Evolutionary conservation across 1,140 invertebrate genomes (phyloP).

Genomic region (Choristoneura fumiferana): DNA sequence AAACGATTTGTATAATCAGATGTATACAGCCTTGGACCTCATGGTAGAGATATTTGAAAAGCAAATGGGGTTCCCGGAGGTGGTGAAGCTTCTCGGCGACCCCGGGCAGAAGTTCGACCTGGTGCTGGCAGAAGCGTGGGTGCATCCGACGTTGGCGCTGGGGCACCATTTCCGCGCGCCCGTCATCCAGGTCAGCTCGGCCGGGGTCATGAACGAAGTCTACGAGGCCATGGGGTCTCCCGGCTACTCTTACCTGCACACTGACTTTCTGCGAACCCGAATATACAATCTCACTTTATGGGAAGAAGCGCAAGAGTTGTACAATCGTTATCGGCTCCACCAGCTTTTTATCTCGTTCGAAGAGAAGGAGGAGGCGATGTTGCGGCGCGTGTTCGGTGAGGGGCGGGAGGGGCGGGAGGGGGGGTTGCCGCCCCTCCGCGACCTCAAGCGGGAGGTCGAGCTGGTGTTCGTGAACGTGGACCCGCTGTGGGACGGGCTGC

Average conservation of each 20-base stretch:
- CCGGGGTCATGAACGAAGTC: neutral
- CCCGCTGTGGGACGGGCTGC: neutral
- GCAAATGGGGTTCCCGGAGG: too few relatives aligned
- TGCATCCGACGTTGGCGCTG: neutral
- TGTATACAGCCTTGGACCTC: conserved; percentile 14
- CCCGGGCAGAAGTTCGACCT: conserved; percentile 19
- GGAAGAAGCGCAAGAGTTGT: conserved; percentile 1
- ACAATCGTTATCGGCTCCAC: neutral
- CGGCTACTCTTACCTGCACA: neutral
- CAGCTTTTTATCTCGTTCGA: neutral
- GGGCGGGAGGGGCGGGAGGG: too few relatives aligned
- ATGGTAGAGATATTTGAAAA: neutral
- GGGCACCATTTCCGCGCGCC: conserved; percentile 4
- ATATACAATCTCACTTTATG: conserved; percentile 10
- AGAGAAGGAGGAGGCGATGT: neutral
- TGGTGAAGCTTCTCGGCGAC: too few relatives aligned
- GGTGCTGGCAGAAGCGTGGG: neutral
- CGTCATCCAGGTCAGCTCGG: conserved; percentile 6
- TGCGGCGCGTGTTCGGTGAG: neutral
- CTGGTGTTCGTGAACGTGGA: neutral
- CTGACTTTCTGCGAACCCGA: neutral
- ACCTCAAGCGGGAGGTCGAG: neutral
- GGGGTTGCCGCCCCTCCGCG: neutral
- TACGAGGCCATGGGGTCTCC: neutral
- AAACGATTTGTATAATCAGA: neutral